Percentiles rank a stretch among this genome's conserved stretches.
Evolutionary conservation across 2,113 vertebrate genomes (phyloP).

Genomic region (Sinosuthora webbiana): DNA sequence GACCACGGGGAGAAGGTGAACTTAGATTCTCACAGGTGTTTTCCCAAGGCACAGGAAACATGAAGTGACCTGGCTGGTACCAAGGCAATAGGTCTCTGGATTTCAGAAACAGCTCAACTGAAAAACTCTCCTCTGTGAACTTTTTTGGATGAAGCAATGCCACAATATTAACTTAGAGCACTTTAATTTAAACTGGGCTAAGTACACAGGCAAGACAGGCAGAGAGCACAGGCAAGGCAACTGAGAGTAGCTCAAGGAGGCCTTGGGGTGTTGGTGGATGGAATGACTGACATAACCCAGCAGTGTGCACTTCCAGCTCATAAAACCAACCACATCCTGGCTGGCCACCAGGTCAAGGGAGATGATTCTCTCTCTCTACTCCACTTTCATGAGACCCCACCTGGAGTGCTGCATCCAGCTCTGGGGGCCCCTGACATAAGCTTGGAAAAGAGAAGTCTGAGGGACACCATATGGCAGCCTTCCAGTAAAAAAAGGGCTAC

Average conservation of each 20-base stretch:
- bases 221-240: background rate
- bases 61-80: background rate
- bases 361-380: background rate
- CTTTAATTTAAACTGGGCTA: background rate
- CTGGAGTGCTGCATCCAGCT: background rate
- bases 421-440: background rate
- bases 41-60: background rate
- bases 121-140: background rate
- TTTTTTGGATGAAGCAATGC: background rate
- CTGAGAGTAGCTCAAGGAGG: background rate
- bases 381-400: background rate
- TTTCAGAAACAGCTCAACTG: background rate
- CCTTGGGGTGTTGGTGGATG: background rate
- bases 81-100: background rate
- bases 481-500: background rate
- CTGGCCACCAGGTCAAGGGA: background rate
- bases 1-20: background rate
- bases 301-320: background rate
- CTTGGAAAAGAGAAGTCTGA: background rate
- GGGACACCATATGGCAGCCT: background rate
- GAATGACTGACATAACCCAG: background rate
- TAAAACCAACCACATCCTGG: background rate
- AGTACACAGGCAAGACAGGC: background rate
- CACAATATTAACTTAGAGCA: background rate
- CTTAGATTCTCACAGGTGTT: background rate